Base-by-base conservation (phyloP, 2,888 invertebrate species). In the Masnerella sp. region DNA sequence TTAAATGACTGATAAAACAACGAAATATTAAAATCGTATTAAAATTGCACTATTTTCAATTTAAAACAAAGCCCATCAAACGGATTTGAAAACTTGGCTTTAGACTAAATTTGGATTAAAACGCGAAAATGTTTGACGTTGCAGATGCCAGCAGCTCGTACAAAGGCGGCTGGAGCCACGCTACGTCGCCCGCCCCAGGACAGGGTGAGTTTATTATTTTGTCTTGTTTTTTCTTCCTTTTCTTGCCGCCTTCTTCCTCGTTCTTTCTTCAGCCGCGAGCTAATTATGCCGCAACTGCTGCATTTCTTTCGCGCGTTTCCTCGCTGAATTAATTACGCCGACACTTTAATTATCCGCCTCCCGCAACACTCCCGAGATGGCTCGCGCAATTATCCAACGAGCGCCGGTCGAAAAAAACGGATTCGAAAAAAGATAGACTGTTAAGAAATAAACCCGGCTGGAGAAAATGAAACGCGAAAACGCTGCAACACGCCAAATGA, bases 141-240 rank as follows among this genome's bases (percentile, higher is more conserved):
- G 12, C 80, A 87, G 87, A 87, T 87, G 87, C 87, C 80, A 84
- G 87, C 82, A 85, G 85, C 75, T 86, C 87, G 80, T 87, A 87
- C 81, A 87, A 87, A 81, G 87, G 87, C 72, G 86, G 87, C 81
- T 87, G 87, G 87, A 86, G 87, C 81, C 87, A 87, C 81, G 87
- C 87, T 69, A 82, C 87, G 49, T 87, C 87, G 78, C 87, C 87
- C 73, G 86, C 86, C 77, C 87, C 87, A 79, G 87, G 87, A 78
- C 87, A 87, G 80, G 87, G 87, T 87, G 61, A 86, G 86, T 83
- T 65, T 69, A 18, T 68, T 49, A 12, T 56, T 54, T 38, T 30
- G 1, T 42, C 12, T 28, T 25, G 3, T 34, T n/a, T 30, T 49
- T 28, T 11, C 30, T 45, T 47, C 25, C 22, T 42, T 28, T 5